A percentile compares a stretch with the other conserved stretches of the same genome.
These are phyloP conservation scores for Oceanodroma leucorhoa DNA, from an alignment of 2,797 vertebrate species.

Conservation along the genomic window DNA sequence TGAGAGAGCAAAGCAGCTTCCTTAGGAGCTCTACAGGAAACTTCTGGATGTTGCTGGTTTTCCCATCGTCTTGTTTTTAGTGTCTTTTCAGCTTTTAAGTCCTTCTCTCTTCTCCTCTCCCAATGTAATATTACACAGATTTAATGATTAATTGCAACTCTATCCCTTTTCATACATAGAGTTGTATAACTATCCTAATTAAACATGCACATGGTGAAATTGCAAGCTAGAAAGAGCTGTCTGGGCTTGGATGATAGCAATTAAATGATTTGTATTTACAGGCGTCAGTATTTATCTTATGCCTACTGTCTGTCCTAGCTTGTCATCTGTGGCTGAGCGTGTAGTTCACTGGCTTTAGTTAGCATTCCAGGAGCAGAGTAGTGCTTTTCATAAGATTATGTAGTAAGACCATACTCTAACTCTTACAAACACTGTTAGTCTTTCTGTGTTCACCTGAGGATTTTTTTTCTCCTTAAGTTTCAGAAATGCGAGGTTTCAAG, in stretches of 20 bases:
- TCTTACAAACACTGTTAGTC: not conserved
- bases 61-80: not conserved
- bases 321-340: not conserved
- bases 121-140: not conserved
- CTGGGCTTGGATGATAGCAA: constrained; percentile 25
- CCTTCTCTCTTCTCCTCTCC: not conserved
- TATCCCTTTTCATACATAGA: not conserved
- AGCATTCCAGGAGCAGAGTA: not conserved
- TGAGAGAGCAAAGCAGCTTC: not conserved
- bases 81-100: not conserved
- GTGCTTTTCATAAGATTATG: not conserved
- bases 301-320: not conserved
- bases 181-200: constrained; percentile 15
- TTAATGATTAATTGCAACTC: not conserved
- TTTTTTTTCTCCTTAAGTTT: not conserved
- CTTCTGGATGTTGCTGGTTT: not conserved
- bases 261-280: constrained; percentile 35
- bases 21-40: not conserved
- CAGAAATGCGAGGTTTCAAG: constrained; percentile 13
- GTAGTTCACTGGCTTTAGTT: not conserved
- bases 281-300: constrained; percentile 24
- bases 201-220: not conserved
- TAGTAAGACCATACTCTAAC: not conserved
- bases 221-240: not conserved
- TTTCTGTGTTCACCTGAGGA: constrained; percentile 19